A percentile compares a stretch with the other conserved stretches of the same genome.
phyloP scores from a whole-genome alignment of 2,888 invertebrate species.

The Melieria crassipennis region DNA sequence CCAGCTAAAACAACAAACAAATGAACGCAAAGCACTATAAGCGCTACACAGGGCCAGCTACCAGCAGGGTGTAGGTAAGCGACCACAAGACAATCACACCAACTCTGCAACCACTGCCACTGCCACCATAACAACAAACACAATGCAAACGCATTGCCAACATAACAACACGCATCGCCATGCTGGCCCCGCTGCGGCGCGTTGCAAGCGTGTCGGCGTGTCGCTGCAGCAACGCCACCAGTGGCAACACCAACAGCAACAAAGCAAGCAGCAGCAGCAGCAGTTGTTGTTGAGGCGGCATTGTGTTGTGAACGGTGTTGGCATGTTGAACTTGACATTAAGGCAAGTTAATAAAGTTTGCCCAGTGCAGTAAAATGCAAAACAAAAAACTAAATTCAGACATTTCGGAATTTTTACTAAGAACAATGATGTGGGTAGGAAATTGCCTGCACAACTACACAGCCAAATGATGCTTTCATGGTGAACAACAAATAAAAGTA shows the following conservation, averaged over 20 bases:
- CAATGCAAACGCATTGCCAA: not conserved
- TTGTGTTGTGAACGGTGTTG: not conserved
- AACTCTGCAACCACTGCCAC: not conserved
- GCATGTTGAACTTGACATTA: conserved; percentile 26
- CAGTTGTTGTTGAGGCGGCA: not conserved
- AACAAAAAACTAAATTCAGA: too few relatives aligned
- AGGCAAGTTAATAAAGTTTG: not conserved
- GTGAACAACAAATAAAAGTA: too few relatives aligned
- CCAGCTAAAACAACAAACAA: not conserved
- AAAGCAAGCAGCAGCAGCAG: not conserved
- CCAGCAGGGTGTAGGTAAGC: too few relatives aligned
- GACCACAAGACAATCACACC: not conserved
- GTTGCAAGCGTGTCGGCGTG: not conserved
- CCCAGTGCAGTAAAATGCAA: too few relatives aligned
- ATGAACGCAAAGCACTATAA: not conserved
- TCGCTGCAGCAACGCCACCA: not conserved
- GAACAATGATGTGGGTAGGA: too few relatives aligned
- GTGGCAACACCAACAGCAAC: not conserved
- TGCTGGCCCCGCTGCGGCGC: not conserved
- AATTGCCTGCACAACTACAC: too few relatives aligned
- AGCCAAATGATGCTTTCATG: too few relatives aligned
- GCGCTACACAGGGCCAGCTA: not conserved
- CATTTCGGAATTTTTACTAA: too few relatives aligned
- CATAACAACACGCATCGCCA: conserved; percentile 23
- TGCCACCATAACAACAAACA: not conserved